Evolutionary conservation across 2,113 vertebrate species (phyloP).

Genomic region (Podarcis raffonei): DNA sequence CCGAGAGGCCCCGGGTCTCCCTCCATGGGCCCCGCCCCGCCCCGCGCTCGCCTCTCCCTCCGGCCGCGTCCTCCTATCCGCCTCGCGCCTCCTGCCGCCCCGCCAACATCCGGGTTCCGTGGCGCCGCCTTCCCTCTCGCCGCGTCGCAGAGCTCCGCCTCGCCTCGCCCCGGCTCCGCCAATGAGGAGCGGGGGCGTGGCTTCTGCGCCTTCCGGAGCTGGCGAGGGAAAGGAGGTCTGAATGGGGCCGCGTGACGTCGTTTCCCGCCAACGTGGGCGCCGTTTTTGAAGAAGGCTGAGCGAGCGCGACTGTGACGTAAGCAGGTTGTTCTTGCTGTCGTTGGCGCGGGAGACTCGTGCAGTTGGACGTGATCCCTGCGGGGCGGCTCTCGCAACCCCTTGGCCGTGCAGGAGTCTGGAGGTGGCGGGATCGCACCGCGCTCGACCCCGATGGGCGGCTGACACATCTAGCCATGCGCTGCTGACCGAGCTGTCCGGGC

Average conservation of each 20-base stretch:
- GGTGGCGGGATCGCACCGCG: too few species aligned
- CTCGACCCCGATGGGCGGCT: too few species aligned
- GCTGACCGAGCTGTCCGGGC: too few species aligned
- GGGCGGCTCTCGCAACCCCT: too few species aligned
- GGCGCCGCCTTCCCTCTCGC: neutral
- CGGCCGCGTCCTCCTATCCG: neutral
- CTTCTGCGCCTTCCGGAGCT: neutral
- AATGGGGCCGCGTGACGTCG: neutral
- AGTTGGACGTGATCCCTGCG: too few species aligned
- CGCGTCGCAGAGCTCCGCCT: neutral
- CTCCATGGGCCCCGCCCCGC: constrained; percentile 30
- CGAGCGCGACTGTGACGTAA: neutral
- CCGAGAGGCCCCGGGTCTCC: constrained; percentile 7
- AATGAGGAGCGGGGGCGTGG: neutral
- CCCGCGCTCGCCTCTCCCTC: neutral
- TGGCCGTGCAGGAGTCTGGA: too few species aligned
- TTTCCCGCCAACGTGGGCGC: neutral
- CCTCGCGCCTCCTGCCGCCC: neutral
- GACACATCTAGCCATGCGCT: too few species aligned
- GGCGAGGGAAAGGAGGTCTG: neutral
- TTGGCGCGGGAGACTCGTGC: too few species aligned
- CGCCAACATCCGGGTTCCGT: constrained; percentile 17
- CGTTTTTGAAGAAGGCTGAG: too few species aligned
- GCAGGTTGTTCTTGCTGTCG: too few species aligned
- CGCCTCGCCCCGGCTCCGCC: neutral